Evolutionary conservation across 2,888 invertebrate species (phyloP), one percentile per base, ranked within the genome.

Genomic region (Athalia circularis): DNA sequence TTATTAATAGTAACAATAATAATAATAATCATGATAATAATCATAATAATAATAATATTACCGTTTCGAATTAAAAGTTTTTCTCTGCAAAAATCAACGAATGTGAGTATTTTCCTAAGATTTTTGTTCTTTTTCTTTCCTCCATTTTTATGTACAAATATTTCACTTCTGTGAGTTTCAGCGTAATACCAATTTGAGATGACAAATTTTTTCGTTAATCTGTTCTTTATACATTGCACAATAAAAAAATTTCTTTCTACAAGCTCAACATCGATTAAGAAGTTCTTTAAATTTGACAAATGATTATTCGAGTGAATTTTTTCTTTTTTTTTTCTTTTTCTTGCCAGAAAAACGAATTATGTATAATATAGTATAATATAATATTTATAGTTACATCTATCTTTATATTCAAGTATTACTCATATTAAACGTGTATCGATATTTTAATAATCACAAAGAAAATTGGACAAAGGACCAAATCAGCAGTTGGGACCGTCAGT

Each of bases 401-500:
- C 59, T 72, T 47, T 11, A 54, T 54, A 9, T 54, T 11, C n/a
- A 54, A 62, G 50, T 72, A 59, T 88, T 88, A 79, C 81, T 86
- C 88, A 89, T 77, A 80, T 84, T 86, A 84, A 82, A 80, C 76
- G 81, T 86, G 82, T 86, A 87, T 86, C 86, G 87, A 88, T 84
- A 84, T 61, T 62, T 75, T 87, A 87, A 85, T 89, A 90, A 90
- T 90, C 90, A 90, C 90, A 90, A 88, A 88, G 29, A 72, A 83
- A 86, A 84, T 87, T 88, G 89, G 89, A 90, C 90, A 87, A 87
- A 86, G 86, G 86, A 88, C 88, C 87, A 83, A 67, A 75, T 75
- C 15, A 62, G 75, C 75, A 75, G 47, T 75, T 75, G 75, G 64
- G 75, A 75, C 75, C 64, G 59, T 61, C 61, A 75, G 75, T 75